Percentiles rank a stretch among this genome's conserved stretches.
Conservation (phyloP, 2,797 vertebrate species). For the Sebastes goodei region DNA sequence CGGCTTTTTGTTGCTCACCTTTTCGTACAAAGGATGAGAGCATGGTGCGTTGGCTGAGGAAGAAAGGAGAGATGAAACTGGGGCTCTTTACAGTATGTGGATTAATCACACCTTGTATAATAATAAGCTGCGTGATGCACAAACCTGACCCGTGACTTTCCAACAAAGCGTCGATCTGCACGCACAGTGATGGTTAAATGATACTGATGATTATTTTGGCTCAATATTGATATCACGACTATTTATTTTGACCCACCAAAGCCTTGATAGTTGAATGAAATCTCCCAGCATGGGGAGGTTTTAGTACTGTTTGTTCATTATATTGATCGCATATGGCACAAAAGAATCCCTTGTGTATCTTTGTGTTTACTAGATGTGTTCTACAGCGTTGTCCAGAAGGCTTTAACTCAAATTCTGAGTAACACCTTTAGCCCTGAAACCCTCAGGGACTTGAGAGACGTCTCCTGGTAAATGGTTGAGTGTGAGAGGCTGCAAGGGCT, state of each 20-base stretch:
- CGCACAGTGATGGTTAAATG: neutral
- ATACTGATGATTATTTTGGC: neutral
- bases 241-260: neutral
- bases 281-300: neutral
- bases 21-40: conserved; percentile 20
- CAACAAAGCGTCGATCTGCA: neutral
- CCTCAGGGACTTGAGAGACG: too few species aligned
- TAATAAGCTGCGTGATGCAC: conserved; percentile 1
- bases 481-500: too few species aligned
- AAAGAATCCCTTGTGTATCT: neutral
- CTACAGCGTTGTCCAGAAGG: neutral
- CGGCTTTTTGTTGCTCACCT: conserved; percentile 30
- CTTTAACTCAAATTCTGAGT: neutral
- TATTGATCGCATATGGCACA: neutral
- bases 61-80: conserved; percentile 28
- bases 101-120: neutral
- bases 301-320: neutral
- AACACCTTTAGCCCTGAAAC: too few species aligned
- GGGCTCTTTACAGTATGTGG: neutral
- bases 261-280: neutral
- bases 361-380: neutral
- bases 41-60: neutral
- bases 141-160: conserved; percentile 23
- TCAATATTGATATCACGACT: neutral
- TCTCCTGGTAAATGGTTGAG: too few species aligned